These are phyloP conservation scores for Chymomyza costata DNA, from an alignment of 1,140 invertebrate genomes.

Conservation along the genomic window DNA sequence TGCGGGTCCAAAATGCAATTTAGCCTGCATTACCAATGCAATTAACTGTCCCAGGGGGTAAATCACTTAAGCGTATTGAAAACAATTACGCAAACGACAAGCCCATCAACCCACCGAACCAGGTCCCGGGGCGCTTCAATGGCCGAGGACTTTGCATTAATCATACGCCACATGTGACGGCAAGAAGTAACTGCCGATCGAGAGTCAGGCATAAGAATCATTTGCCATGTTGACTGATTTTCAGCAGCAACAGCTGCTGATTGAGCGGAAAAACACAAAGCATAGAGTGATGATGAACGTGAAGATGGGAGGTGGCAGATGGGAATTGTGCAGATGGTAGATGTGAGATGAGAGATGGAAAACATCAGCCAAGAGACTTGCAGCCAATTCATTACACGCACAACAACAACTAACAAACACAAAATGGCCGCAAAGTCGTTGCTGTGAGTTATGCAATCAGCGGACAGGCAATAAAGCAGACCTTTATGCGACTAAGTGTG, in stretches of 20 bases:
- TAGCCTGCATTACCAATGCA: too few relatives aligned
- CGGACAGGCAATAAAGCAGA: too few relatives aligned
- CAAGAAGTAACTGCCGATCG: slow-evolving; percentile 9
- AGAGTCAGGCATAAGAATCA: slow-evolving; percentile 6
- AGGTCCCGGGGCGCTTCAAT: too few relatives aligned
- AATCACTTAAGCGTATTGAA: slow-evolving; percentile 52
- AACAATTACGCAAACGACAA: slow-evolving; percentile 40
- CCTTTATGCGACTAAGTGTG: slow-evolving; percentile 1
- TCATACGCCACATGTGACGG: slow-evolving; percentile 42
- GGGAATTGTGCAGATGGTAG: too few relatives aligned
- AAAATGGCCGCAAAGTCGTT: slow-evolving; percentile 33
- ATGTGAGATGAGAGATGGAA: too few relatives aligned
- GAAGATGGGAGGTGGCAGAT: too few relatives aligned
- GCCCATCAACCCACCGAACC: too few relatives aligned
- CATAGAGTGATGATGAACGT: too few relatives aligned
- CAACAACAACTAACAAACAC: slow-evolving; percentile 13
- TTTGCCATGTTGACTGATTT: slow-evolving; percentile 47
- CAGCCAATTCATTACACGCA: slow-evolving; percentile 12
- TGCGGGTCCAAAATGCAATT: too few relatives aligned
- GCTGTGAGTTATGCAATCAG: slow-evolving; percentile 44
- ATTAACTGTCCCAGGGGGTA: too few relatives aligned
- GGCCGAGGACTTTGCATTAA: slow-evolving; percentile 33
- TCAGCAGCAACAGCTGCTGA: slow-evolving; percentile 20
- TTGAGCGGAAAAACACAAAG: too few relatives aligned
- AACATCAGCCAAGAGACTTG: too few relatives aligned